Conservation (phyloP, 2,113 vertebrate genomes). For the Archocentrus centrarchus region DNA sequence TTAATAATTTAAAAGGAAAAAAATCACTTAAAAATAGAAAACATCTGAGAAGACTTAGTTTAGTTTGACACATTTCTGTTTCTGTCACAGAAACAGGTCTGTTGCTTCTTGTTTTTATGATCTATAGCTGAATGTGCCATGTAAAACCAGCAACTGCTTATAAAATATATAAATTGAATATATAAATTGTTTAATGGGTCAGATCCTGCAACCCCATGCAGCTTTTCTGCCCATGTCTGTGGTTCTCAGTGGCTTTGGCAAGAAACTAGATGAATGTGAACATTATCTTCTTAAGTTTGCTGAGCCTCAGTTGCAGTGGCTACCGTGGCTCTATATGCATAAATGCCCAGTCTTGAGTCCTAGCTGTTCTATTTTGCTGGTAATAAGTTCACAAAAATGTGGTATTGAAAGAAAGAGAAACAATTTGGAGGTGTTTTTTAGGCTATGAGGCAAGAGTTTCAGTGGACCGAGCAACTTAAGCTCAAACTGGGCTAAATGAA, state of each 20-base stretch:
- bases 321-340: no score
- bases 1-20: not conserved
- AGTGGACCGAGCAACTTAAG: not conserved
- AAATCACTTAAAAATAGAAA: not conserved
- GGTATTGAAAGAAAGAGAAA: not conserved
- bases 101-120: not conserved
- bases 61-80: not conserved
- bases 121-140: not conserved
- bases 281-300: no score
- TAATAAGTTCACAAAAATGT: not conserved
- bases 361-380: not conserved
- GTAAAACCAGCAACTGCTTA: not conserved
- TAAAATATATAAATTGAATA: fast-evolving
- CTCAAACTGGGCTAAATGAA: not conserved
- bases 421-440: not conserved
- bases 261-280: no score
- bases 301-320: no score
- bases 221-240: no score
- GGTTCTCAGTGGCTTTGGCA: no score
- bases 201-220: no score
- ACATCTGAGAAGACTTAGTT: not conserved
- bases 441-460: not conserved
- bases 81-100: not conserved
- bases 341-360: no score
- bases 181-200: not conserved